Conservation (phyloP, 2,797 vertebrate genomes). For the Sarcophilus harrisii region DNA sequence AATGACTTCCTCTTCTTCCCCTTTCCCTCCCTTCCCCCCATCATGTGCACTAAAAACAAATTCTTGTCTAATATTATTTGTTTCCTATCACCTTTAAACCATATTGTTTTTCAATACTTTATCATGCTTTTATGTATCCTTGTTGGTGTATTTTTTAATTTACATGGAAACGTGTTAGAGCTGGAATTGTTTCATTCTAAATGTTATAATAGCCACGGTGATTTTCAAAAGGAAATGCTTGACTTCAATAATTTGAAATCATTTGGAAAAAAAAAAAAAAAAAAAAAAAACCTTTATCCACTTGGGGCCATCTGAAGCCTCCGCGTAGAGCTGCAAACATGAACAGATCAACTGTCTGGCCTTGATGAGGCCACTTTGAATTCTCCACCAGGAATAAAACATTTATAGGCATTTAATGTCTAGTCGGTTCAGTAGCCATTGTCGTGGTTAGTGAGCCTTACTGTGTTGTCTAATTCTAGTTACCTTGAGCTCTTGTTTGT, state of each 20-base stretch:
- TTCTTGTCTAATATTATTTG: constrained; percentile 19
- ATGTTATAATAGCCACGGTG: constrained; percentile 1
- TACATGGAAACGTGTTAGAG: constrained; percentile 34
- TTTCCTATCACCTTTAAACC: constrained; percentile 26
- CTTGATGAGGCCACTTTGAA: not conserved
- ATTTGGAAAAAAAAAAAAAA: not conserved
- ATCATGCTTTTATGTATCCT: constrained; percentile 9
- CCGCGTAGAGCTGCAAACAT: not conserved
- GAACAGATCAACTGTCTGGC: not conserved
- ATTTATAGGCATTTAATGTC: not conserved
- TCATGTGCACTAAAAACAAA: not conserved
- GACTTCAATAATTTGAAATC: not conserved
- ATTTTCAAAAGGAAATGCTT: constrained; percentile 32
- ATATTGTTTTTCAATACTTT: constrained; percentile 41
- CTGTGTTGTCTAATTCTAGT: constrained; percentile 30
- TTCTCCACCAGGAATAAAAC: not conserved
- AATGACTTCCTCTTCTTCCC: not conserved
- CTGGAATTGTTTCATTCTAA: constrained; percentile 20
- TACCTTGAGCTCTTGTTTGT: constrained; percentile 3
- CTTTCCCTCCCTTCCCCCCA: not conserved
- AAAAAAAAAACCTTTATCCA: not conserved
- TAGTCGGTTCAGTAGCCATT: not conserved
- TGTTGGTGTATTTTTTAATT: constrained; percentile 44
- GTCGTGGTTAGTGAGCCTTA: not conserved
- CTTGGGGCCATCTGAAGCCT: not conserved